Evolutionary conservation across 1,140 invertebrate genomes (phyloP).

Genomic region (Venustaconcha ellipsiformis): DNA sequence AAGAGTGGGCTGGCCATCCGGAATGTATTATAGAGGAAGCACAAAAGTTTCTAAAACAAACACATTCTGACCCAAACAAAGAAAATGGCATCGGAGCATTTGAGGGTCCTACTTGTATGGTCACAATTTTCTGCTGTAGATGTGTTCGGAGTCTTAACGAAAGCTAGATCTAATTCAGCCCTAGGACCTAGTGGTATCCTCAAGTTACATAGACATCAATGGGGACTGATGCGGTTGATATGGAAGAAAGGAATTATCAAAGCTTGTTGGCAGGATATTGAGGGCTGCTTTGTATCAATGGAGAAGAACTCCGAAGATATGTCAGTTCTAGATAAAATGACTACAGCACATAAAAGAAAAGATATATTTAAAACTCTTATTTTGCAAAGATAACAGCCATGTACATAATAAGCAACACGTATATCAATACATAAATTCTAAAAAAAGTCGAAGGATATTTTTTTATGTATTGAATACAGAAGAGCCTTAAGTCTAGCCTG

Average conservation of each 20-base stretch:
- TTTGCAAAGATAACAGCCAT: too few relatives aligned
- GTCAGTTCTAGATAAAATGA: too few relatives aligned
- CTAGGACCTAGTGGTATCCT: slow-evolving; percentile 22
- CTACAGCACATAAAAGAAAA: too few relatives aligned
- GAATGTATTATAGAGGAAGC: not conserved
- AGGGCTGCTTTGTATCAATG: slow-evolving; percentile 16
- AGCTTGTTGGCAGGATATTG: slow-evolving; percentile 7
- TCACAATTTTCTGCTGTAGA: not conserved
- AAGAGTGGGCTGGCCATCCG: slow-evolving; percentile 8
- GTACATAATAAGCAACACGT: too few relatives aligned
- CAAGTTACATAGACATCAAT: slow-evolving; percentile 4
- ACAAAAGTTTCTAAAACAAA: slow-evolving; percentile 6
- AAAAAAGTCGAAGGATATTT: too few relatives aligned
- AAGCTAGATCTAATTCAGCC: slow-evolving; percentile 13
- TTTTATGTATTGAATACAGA: too few relatives aligned
- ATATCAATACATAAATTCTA: too few relatives aligned
- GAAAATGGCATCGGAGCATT: not conserved
- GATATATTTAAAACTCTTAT: too few relatives aligned
- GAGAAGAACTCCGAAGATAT: slow-evolving; percentile 3
- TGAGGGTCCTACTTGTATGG: slow-evolving; percentile 2
- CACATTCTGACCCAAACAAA: slow-evolving; percentile 4
- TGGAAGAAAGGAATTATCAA: slow-evolving; percentile 21
- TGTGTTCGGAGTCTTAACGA: slow-evolving; percentile 6
- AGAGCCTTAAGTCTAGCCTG: too few relatives aligned
- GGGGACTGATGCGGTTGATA: slow-evolving; percentile 13